These are phyloP conservation scores for Peromyscus nudipes DNA, from an alignment of 2,797 vertebrate species.

Conservation along the genomic window DNA sequence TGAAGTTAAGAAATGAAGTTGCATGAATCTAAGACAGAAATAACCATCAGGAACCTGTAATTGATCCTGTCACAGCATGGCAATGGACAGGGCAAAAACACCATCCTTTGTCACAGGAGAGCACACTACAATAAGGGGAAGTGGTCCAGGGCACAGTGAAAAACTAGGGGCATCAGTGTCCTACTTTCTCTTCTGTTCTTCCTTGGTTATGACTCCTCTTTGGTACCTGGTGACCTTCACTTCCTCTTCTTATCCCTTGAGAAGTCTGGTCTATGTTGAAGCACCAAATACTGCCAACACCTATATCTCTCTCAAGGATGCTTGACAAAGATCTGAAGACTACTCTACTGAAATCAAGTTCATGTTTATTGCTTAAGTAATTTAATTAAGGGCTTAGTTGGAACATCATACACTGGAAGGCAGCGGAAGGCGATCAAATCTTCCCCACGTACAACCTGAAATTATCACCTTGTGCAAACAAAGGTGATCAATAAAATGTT, in stretches of 20 bases:
- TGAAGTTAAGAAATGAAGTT: background rate
- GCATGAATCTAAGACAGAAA: background rate
- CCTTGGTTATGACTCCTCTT: background rate
- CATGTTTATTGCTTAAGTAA: background rate
- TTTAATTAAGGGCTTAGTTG: background rate
- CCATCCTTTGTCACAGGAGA: background rate
- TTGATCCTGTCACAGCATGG: background rate
- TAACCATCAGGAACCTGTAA: background rate
- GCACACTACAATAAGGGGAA: background rate
- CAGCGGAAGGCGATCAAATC: background rate
- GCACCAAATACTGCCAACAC: background rate
- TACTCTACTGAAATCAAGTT: background rate
- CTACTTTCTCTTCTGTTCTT: background rate
- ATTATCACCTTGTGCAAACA: background rate
- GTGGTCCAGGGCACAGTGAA: background rate
- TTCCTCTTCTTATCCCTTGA: background rate
- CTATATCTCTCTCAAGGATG: background rate
- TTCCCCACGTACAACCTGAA: slow-evolving; percentile 20
- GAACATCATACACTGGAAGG: background rate
- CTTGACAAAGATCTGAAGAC: background rate
- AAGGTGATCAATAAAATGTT: background rate
- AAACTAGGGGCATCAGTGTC: background rate
- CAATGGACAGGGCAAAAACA: background rate
- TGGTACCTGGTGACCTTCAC: background rate
- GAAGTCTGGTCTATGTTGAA: background rate